Evolutionary conservation across 2,888 invertebrate species (phyloP).

Genomic region (Rotaria sp.): DNA sequence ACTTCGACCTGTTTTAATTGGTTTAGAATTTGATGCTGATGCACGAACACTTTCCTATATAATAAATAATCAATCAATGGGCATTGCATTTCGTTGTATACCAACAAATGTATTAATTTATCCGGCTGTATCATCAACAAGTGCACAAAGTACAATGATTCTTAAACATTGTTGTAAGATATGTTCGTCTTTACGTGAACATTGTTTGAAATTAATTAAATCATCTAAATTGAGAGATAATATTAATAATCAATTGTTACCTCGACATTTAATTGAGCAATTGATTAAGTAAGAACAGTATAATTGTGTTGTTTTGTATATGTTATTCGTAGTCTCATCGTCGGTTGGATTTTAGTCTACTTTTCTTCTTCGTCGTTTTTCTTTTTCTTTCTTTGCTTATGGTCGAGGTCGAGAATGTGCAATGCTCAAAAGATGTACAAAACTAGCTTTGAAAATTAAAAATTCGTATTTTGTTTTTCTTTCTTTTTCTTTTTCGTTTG

Average conservation of each 20-base stretch:
- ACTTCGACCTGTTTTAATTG: conserved; percentile 65
- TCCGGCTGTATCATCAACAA: conserved; percentile 24
- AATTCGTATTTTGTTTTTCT: neutral
- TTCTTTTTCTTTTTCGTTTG: neutral
- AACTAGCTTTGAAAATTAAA: neutral
- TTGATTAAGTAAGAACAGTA: neutral
- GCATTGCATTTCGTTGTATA: neutral
- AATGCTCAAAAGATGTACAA: neutral
- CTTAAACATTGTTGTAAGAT: neutral
- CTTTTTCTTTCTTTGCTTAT: neutral
- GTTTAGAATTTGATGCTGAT: conserved; percentile 62
- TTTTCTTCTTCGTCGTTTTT: neutral
- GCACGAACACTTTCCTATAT: neutral
- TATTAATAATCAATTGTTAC: neutral
- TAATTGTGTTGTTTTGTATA: neutral
- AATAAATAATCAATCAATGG: neutral
- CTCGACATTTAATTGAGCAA: conserved; percentile 5
- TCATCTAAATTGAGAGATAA: neutral
- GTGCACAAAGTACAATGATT: neutral
- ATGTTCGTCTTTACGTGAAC: neutral
- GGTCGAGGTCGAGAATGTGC: conserved; percentile 31
- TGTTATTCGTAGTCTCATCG: neutral
- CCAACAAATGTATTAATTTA: neutral
- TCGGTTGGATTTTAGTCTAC: neutral
- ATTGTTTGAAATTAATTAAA: neutral